These are phyloP conservation scores for Hermaeophaga mercurialis DNA, from an alignment of 2,888 invertebrate genomes.

Conservation along the genomic window DNA sequence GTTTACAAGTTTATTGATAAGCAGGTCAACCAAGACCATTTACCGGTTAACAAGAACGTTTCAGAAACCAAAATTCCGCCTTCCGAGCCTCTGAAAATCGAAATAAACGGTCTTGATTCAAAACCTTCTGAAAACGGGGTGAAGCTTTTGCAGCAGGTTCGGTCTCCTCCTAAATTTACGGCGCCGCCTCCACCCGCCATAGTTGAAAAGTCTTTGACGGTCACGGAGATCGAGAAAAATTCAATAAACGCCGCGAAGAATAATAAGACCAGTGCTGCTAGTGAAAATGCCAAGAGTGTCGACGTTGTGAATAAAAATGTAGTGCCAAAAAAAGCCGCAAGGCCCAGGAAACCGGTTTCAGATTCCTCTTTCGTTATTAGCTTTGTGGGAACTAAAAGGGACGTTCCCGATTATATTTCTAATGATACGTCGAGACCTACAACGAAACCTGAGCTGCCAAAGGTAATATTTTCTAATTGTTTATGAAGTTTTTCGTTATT, in stretches of 20 bases:
- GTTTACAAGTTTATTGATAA: conserved; percentile 65
- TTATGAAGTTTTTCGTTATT: too few species aligned
- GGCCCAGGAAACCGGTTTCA: conserved; percentile 32
- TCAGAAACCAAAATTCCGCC: conserved; percentile 38
- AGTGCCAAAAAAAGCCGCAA: conserved; percentile 42
- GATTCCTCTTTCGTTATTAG: conserved; percentile 69
- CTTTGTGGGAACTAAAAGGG: conserved; percentile 77
- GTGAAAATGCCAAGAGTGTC: conserved; percentile 29
- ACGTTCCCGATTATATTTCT: conserved; percentile 90
- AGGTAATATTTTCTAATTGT: too few species aligned
- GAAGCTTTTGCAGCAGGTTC: conserved; percentile 20
- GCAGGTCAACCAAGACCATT: conserved; percentile 41
- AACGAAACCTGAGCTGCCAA: conserved; percentile 70
- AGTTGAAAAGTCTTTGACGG: conserved; percentile 56
- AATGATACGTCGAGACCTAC: conserved; percentile 78
- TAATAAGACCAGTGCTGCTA: conserved; percentile 36
- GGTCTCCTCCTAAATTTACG: conserved; percentile 41
- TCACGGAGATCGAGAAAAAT: conserved; percentile 71
- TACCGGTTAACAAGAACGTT: conserved; percentile 40
- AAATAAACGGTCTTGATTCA: conserved; percentile 42
- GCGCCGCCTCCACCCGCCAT: conserved; percentile 38
- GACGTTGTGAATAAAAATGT: conserved; percentile 43
- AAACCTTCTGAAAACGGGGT: conserved; percentile 16
- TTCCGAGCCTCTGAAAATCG: conserved; percentile 44
- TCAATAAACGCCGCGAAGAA: conserved; percentile 69